phyloP scores from a whole-genome alignment of 1,140 invertebrate species.

The Leptinotarsa texana region DNA sequence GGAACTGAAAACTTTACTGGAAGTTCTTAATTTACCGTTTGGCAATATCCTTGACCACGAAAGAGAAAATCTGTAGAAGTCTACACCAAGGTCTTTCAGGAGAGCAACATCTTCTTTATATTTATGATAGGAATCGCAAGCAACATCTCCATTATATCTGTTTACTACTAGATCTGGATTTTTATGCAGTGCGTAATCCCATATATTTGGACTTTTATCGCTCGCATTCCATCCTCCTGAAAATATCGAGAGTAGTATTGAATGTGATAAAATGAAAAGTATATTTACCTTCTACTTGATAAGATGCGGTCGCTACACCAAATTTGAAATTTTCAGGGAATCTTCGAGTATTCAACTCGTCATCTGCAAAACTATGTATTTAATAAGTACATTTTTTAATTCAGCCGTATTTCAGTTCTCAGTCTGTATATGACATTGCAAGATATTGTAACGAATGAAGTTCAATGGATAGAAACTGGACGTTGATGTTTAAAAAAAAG shows the following conservation, averaged over 20 bases:
- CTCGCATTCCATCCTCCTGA: conserved; percentile 17
- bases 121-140: conserved; percentile 70
- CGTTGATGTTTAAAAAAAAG: no score
- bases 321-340: conserved; percentile 53
- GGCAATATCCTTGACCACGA: conserved; percentile 65
- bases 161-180: conserved; percentile 54
- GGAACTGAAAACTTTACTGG: neutral
- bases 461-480: no score
- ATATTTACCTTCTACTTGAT: conserved; percentile 54
- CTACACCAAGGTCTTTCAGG: conserved; percentile 61
- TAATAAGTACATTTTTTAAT: no score
- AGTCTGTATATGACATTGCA: no score
- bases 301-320: conserved; percentile 48
- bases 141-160: conserved; percentile 63
- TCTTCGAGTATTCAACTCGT: neutral
- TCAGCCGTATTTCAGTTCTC: no score
- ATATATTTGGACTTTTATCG: conserved; percentile 59
- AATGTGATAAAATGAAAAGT: conserved; percentile 15
- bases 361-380: neutral
- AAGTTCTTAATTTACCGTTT: neutral
- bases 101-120: conserved; percentile 68
- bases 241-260: neutral
- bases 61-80: conserved; percentile 61
- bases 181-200: conserved; percentile 63
- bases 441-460: no score